Evolutionary conservation across 1,140 invertebrate species (phyloP), one percentile per base, ranked within the genome.

Genomic region (Pogonus chalceus): DNA sequence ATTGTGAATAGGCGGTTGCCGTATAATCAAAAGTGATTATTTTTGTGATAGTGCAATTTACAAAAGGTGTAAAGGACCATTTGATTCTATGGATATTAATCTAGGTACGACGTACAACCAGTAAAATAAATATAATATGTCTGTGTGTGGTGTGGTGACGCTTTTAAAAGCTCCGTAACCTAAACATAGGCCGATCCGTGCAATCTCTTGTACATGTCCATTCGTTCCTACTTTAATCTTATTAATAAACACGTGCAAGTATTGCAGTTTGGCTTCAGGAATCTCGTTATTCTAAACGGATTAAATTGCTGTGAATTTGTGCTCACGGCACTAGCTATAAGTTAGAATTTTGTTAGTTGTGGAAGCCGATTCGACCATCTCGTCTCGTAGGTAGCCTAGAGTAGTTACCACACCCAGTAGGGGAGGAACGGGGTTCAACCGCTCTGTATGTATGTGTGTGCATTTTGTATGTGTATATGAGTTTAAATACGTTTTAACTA

Each of bases 211-310:
- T 23, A 26, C 47, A 50, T 49, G 51, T 54, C 56, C 58, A 49
- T 58, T 59, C 59, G 62, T 65, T 63, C 58, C 63, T 64, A 64
- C 68, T 69, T 70, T 72, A 74, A 75, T 76, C 73, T 74, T 65
- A 67, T 75, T 75, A 73, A 66, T 65, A 65, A 66, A 72, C 71
- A 73, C 72, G 71, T 74, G 71, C 67, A 67, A 64, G 62, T 63
- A 23, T 49, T 21, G 22, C 10, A 10, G 21, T 62, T 61, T 60
- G 72, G 72, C 70, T 75, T 74, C 71, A 62, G 60, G 66, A 76
- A 76, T 76, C 72, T 71, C 70, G 70, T 76, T 76, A 70, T 61
- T 63, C 64, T 75, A 76, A 75, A 72, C 68, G 67, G 72, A 74
- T 76, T 73, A 62, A 50, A 52, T 21, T 49, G 59, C 56, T 56